Evolutionary conservation across 2,113 vertebrate species (phyloP), one percentile per base, ranked within the genome.

Genomic region (Tympanuchus pallidicinctus): DNA sequence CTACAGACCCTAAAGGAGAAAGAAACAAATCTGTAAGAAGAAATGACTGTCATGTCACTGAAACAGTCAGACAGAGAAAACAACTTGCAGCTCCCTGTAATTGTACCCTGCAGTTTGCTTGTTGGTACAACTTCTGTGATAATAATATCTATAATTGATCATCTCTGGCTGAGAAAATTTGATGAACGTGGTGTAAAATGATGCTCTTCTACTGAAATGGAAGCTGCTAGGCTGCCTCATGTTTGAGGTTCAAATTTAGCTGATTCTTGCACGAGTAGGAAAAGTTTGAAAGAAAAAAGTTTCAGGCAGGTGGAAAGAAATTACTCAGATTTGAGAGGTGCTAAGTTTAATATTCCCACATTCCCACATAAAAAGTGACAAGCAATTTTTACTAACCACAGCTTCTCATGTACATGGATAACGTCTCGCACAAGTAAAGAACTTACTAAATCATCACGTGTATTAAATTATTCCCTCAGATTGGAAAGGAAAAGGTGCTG

Each of bases 261-360:
- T 86, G 36, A 8, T 81, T 27, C 12, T 25, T 40, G 42, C 32
- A 32, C 20, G 70, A 72, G 38, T 4, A 40, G 47, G 48, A 28
- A 42, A 89, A 69, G 38, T 36, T 11, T 36, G 47, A 47, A 79
- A 16, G 0, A 0, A 13, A 1, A 2, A 40, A 19, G 0, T 40
- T 88, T 79, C 30, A 36, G 38, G 47, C 61, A 69, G 66, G 15
- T 3, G 38, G 38, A 73, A 56, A 50, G 40, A 64, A 54, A 32
- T n/a, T 36, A 18, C 88, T 91, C 32, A n/a, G 38, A 12, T 47
- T 69, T 93, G 40, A 56, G 71, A 22, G 34, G 14, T 65, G 67
- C 8, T 43, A 5, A 38, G 3, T 42, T 82, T 56, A 75, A 79
- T 24, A 34, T 22, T 66, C 56, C 50, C 48, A 21, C 3, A 1